Evolutionary conservation across 2,797 vertebrate genomes (phyloP), one percentile per base, ranked within the genome.

Genomic region (Diplodus sargus): DNA sequence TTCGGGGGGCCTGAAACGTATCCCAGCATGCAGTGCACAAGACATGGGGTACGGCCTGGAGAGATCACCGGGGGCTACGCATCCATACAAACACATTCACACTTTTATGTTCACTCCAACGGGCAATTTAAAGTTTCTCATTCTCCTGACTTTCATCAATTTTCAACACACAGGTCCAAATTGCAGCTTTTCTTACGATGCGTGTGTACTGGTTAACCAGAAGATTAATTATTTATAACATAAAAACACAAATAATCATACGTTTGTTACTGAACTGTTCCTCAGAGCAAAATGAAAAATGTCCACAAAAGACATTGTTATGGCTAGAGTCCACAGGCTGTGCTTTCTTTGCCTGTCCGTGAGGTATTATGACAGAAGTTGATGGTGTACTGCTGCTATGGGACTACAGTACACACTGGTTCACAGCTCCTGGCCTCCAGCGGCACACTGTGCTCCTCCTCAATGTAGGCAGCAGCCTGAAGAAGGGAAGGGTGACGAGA

Each of bases 241-340:
- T 51, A 80, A 78, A 84, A 69, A 79, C 16, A 80, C 16, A 72
- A 78, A 81, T 45, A 63, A 57, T 60, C 59, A 70, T 60, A 80
- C 52, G 51, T 39, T 66, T 39, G 61, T 79, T 71, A 65, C 69
- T 69, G 49, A 81, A 68, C 43, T 60, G 67, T 82, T 85, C 77
- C 73, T 82, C 62, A 58, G 70, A 75, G 58, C 52, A 68, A 81
- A 76, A 71, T 61, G 53, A 79, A 85, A 79, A 79, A 83, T 73
- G 74, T 92, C 83, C 74, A 71, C 62, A 78, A 70, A 81, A 39
- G 65, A 85, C 59, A 65, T 61, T n/a, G 43, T 79, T 63, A 76
- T 79, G 81, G 81, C 72, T 85, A 16, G 56, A 80, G 86, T 92
- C 81, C 85, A 76, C 74, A 86, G 82, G 85, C 74, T 73, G 67